A percentile compares a stretch with the other conserved stretches of the same genome.
Evolutionary conservation across 2,888 invertebrate species (phyloP).

Genomic region (Amphiduros pacificus): DNA sequence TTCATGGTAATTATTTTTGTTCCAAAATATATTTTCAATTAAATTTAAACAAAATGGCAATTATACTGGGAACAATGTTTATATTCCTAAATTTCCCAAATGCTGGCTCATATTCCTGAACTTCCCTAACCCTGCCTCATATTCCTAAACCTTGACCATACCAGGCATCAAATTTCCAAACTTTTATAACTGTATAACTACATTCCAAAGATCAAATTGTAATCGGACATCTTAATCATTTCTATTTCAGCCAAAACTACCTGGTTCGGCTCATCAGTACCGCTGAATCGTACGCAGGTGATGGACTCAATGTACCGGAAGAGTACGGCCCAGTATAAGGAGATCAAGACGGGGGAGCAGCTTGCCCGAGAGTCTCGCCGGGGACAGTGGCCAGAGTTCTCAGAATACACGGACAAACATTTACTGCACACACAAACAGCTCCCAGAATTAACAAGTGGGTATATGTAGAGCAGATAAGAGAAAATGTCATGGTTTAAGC

Average conservation of each 20-base stretch:
- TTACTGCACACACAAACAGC: conserved; percentile 24
- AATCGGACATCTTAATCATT: neutral
- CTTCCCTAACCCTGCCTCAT: neutral
- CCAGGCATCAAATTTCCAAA: neutral
- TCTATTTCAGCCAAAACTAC: conserved; percentile 45
- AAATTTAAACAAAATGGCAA: too few species aligned
- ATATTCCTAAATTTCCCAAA: neutral
- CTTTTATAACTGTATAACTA: neutral
- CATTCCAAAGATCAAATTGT: neutral
- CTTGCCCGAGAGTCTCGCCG: conserved; percentile 24
- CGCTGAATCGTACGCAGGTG: conserved; percentile 46
- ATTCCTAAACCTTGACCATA: neutral
- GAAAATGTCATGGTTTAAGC: too few species aligned
- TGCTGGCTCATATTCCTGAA: neutral
- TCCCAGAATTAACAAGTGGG: conserved; percentile 9
- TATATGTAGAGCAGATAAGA: too few species aligned
- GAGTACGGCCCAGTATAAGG: conserved; percentile 47
- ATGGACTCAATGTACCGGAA: conserved; percentile 49
- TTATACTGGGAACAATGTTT: too few species aligned
- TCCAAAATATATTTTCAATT: too few species aligned
- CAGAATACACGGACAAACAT: conserved; percentile 53
- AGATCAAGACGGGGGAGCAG: conserved; percentile 30
- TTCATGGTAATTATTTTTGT: too few species aligned
- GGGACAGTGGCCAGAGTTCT: conserved; percentile 47
- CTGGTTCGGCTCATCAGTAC: conserved; percentile 50